Evolutionary conservation across 2,888 invertebrate species (phyloP).

Genomic region (Phymatocera aterrima): DNA sequence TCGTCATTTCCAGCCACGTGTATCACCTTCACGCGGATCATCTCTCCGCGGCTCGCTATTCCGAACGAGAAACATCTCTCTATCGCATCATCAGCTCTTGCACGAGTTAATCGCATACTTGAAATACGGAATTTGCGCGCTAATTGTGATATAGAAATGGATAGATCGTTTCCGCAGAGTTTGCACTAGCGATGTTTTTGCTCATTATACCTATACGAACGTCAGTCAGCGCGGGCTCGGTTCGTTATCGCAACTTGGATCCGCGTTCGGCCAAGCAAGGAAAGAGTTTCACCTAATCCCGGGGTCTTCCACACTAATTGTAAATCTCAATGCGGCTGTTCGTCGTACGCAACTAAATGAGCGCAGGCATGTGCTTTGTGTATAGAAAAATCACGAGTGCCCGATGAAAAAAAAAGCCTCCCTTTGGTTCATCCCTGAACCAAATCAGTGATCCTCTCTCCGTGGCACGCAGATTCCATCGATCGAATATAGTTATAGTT

Average conservation of each 20-base stretch:
- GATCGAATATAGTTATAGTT: no score
- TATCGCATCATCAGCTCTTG: no score
- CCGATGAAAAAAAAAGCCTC: background rate
- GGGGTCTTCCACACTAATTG: background rate
- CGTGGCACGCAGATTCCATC: no score
- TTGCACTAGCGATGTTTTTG: slow-evolving; percentile 1
- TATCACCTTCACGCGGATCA: no score
- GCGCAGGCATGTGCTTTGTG: background rate
- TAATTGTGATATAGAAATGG: background rate
- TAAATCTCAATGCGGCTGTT: slow-evolving; percentile 6
- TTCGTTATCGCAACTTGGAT: slow-evolving; percentile 26
- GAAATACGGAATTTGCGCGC: background rate
- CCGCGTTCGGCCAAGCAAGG: slow-evolving; percentile 13
- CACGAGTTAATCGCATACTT: no score
- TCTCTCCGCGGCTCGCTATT: no score
- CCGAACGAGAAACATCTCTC: no score
- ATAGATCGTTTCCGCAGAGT: slow-evolving; percentile 13
- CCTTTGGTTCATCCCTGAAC: background rate
- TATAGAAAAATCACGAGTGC: background rate
- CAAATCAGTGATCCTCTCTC: background rate
- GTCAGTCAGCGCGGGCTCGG: background rate
- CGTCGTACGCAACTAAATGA: background rate
- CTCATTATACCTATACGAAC: no score
- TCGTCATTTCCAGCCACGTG: background rate
- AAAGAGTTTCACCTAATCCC: background rate